Evolutionary conservation across 1,140 invertebrate genomes (phyloP).

Genomic region (Coenobita brevimanus): DNA sequence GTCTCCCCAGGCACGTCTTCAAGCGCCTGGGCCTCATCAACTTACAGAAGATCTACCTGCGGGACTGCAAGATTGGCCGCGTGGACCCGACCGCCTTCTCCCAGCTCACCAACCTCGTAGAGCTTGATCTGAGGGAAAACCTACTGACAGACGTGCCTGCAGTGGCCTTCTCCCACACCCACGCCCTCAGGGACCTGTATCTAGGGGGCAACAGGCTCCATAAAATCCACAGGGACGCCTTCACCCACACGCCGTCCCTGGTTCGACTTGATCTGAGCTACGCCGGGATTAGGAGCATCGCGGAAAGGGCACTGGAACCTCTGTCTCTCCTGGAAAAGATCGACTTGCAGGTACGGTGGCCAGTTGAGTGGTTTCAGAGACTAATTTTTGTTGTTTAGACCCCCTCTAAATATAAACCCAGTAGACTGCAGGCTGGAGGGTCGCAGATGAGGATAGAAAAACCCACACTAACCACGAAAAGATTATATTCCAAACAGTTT

Average conservation of each 20-base stretch:
- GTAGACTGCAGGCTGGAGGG: too few species aligned
- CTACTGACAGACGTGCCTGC: slow-evolving; percentile 84
- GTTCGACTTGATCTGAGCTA: too few species aligned
- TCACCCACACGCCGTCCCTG: slow-evolving; percentile 82
- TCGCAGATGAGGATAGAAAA: too few species aligned
- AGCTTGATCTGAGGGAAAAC: slow-evolving; percentile 90
- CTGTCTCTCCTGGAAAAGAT: slow-evolving; percentile 65
- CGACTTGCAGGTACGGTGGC: slow-evolving; percentile 59
- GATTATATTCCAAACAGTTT: too few species aligned
- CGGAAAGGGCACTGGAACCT: slow-evolving; percentile 82
- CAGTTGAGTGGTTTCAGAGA: too few species aligned
- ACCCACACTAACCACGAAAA: too few species aligned
- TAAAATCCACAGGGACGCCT: slow-evolving; percentile 83
- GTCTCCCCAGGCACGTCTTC: slow-evolving; percentile 84
- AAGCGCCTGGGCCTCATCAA: slow-evolving; percentile 85
- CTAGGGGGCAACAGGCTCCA: slow-evolving; percentile 87
- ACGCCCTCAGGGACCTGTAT: slow-evolving; percentile 82
- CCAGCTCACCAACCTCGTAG: slow-evolving; percentile 89
- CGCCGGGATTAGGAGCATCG: slow-evolving; percentile 84
- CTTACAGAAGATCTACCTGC: too few species aligned
- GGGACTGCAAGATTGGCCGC: slow-evolving; percentile 83
- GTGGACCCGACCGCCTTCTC: slow-evolving; percentile 86
- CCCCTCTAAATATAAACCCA: too few species aligned
- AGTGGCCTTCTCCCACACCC: slow-evolving; percentile 82
- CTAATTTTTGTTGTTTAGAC: too few species aligned